phyloP scores from a whole-genome alignment of 1,140 invertebrate species.

The Vollenhovia emeryi region DNA sequence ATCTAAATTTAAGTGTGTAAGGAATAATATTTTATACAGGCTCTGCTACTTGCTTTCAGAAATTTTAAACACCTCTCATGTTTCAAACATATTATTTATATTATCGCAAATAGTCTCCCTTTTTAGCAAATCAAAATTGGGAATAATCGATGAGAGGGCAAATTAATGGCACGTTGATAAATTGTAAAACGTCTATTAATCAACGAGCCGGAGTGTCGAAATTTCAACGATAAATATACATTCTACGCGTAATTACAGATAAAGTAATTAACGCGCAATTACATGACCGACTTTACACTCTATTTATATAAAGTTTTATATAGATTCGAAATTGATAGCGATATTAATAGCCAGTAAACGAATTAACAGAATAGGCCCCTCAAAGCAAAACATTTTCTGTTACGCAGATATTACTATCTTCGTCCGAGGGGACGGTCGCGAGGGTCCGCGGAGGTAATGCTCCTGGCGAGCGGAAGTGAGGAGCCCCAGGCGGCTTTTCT shows the following conservation, averaged over 20 bases:
- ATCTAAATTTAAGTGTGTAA: background rate
- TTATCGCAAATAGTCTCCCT: background rate
- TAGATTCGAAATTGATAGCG: background rate
- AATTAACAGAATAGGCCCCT: background rate
- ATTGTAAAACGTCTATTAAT: background rate
- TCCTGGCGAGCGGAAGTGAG: constrained; percentile 53
- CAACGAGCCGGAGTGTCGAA: background rate
- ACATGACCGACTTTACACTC: background rate
- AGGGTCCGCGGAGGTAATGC: constrained; percentile 62
- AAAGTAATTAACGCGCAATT: background rate
- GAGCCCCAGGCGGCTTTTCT: constrained; percentile 61
- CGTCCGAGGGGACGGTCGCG: background rate
- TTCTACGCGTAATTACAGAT: background rate
- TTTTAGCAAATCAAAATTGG: background rate
- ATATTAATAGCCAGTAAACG: background rate
- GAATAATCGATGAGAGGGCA: background rate
- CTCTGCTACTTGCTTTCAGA: background rate
- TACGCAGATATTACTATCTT: background rate
- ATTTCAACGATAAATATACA: background rate
- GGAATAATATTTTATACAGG: background rate
- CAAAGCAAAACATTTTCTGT: background rate
- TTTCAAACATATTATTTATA: too few relatives aligned
- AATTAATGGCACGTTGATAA: background rate
- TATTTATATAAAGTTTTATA: background rate
- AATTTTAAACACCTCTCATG: background rate